Conservation (phyloP, 37 sponge, comb jelly and placozoan species). For the Halichondria panicea region DNA sequence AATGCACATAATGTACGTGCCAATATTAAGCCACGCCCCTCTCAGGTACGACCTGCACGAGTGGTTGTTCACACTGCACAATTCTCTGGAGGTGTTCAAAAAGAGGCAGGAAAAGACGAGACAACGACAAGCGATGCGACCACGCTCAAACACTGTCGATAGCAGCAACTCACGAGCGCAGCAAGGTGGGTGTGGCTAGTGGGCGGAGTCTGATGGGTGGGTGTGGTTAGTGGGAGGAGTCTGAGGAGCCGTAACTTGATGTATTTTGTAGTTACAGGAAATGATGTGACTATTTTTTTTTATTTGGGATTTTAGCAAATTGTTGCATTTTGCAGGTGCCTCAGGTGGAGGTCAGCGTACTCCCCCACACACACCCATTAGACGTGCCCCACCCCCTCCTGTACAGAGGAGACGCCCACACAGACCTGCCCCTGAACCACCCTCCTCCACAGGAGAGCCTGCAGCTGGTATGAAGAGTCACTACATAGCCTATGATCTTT, state of each 20-base stretch:
- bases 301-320: too few species aligned
- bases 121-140: background rate
- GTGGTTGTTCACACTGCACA: conserved; percentile 63
- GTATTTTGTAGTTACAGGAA: too few species aligned
- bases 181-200: background rate
- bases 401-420: conserved; percentile 15
- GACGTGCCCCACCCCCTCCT: conserved; percentile 22
- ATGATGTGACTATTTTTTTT: too few species aligned
- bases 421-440: conserved; percentile 39
- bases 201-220: too few species aligned
- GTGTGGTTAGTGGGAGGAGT: too few species aligned
- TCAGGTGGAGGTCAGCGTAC: too few species aligned
- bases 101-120: conserved; percentile 4
- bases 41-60: conserved; percentile 87
- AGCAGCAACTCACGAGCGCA: background rate
- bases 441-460: conserved; percentile 5
- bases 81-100: conserved; percentile 62
- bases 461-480: too few species aligned
- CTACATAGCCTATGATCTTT: too few species aligned
- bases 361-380: background rate
- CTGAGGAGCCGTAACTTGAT: too few species aligned
- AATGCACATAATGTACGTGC: too few species aligned
- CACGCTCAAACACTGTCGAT: background rate
- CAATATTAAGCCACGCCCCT: too few species aligned
- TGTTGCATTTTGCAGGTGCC: too few species aligned